Evolutionary conservation across 2,888 invertebrate genomes (phyloP).

Genomic region (Drosophila greeni): DNA sequence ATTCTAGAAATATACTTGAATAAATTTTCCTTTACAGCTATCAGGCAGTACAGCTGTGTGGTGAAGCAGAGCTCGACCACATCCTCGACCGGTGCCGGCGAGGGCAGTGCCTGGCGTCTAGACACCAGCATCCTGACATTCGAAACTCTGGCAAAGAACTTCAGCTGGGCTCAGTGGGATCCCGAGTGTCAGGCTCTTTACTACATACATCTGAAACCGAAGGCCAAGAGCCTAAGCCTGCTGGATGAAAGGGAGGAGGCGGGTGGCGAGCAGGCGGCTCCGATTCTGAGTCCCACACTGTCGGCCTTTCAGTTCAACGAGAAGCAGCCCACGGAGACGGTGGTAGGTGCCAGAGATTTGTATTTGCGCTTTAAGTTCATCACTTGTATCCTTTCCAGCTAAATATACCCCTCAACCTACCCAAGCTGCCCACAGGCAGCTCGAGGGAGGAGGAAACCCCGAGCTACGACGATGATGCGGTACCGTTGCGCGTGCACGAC

Average conservation of each 20-base stretch:
- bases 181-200: conserved; percentile 85
- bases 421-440: conserved; percentile 82
- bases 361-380: neutral
- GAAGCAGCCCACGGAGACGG: conserved; percentile 91
- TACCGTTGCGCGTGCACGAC: conserved; percentile 89
- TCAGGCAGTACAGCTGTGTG: conserved; percentile 73
- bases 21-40: conserved; percentile 37
- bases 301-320: conserved; percentile 93
- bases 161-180: conserved; percentile 94
- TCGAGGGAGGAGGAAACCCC: conserved; percentile 79
- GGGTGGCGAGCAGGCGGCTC: conserved; percentile 73
- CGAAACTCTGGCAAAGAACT: conserved; percentile 84
- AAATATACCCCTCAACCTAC: conserved; percentile 90
- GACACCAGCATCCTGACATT: conserved; percentile 81
- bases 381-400: conserved; percentile 80
- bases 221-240: conserved; percentile 83
- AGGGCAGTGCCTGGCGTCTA: conserved; percentile 79
- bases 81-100: conserved; percentile 45
- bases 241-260: conserved; percentile 83
- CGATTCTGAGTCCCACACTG: conserved; percentile 85
- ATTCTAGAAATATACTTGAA: too few relatives aligned
- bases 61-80: conserved; percentile 75
- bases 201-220: conserved; percentile 89
- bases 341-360: conserved; percentile 81
- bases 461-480: conserved; percentile 89